These are phyloP conservation scores for Melanogrammus aeglefinus DNA, from an alignment of 2,797 vertebrate species.

Conservation along the genomic window DNA sequence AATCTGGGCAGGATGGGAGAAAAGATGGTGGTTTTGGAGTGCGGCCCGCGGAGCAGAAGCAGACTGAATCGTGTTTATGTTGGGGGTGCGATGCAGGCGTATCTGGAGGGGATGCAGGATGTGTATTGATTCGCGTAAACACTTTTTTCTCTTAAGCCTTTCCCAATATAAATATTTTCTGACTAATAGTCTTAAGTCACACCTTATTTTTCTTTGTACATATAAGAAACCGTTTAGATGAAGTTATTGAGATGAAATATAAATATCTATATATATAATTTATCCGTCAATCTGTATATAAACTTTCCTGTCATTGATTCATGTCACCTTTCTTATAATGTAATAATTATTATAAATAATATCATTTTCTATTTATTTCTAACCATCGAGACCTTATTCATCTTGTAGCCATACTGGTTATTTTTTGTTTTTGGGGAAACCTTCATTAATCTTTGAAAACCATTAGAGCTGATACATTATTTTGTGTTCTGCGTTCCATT, in stretches of 20 bases:
- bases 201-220: background rate
- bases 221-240: background rate
- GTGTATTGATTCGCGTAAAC: constrained; percentile 62
- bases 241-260: no score
- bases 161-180: constrained; percentile 15
- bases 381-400: no score
- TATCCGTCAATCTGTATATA: no score
- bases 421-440: no score
- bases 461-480: background rate
- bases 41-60: constrained; percentile 50
- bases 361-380: no score
- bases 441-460: no score
- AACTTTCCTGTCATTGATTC: no score
- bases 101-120: constrained; percentile 61
- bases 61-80: constrained; percentile 74
- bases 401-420: no score
- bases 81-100: constrained; percentile 48
- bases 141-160: constrained; percentile 38
- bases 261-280: no score
- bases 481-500: background rate
- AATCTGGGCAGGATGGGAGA: constrained; percentile 71
- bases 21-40: constrained; percentile 44
- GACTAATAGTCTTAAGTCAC: background rate
- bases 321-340: no score
- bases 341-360: no score